A percentile compares a stretch with the other conserved stretches of the same genome.
phyloP scores from a whole-genome alignment of 2,113 vertebrate species.

The Cochlearius cochlearius region DNA sequence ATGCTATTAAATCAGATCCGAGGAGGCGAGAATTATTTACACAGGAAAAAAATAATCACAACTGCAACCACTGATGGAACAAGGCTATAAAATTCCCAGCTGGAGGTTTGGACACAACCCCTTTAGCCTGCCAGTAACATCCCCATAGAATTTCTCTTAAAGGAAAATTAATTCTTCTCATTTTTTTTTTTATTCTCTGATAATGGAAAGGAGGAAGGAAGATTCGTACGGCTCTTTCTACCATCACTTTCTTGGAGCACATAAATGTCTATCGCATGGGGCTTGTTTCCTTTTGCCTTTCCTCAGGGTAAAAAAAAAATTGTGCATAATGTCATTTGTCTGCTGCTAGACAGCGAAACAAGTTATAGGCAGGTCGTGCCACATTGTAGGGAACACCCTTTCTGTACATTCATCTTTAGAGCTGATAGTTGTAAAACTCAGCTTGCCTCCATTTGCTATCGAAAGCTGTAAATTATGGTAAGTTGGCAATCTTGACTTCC shows the following conservation, averaged over 20 bases:
- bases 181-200: background rate
- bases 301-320: background rate
- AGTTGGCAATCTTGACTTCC: background rate
- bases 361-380: background rate
- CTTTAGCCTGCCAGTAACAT: background rate
- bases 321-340: too few relatives aligned
- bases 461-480: background rate
- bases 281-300: background rate
- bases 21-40: background rate
- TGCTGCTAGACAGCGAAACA: background rate
- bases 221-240: background rate
- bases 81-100: background rate
- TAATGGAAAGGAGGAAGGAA: background rate
- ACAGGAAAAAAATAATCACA: background rate
- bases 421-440: background rate
- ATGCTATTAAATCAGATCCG: too few relatives aligned
- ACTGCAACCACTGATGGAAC: accelerated
- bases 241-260: background rate
- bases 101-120: background rate
- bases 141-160: background rate
- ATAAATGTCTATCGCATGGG: background rate
- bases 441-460: background rate
- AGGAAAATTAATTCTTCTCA: background rate
- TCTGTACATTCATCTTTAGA: background rate
- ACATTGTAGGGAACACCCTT: background rate